Evolutionary conservation across 2,797 vertebrate genomes (phyloP).

Genomic region (Ispidina lecontei): DNA sequence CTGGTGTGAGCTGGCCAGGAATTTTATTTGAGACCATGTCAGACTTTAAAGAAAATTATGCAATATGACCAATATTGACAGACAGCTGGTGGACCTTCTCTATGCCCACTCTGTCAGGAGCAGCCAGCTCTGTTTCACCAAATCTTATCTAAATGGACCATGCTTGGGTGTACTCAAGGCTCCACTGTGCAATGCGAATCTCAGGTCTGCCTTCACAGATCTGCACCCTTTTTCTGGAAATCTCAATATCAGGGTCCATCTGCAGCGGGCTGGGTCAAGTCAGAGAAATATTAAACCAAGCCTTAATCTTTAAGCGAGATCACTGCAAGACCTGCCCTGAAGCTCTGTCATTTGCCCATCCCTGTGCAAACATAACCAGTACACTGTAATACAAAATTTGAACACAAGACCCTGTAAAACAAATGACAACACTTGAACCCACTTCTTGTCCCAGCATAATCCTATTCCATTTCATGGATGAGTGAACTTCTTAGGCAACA

Average conservation of each 20-base stretch:
- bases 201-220: accelerated
- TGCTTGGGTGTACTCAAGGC: neutral
- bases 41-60: neutral
- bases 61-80: neutral
- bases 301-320: neutral
- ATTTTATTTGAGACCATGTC: neutral
- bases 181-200: accelerated
- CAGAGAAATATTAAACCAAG: neutral
- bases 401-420: neutral
- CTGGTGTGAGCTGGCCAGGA: neutral
- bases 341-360: neutral
- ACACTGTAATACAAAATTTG: neutral
- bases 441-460: neutral
- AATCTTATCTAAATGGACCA: neutral
- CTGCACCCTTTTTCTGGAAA: neutral
- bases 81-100: neutral
- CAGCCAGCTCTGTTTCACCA: neutral
- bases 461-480: neutral
- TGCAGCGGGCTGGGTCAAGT: neutral
- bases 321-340: neutral
- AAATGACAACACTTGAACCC: neutral
- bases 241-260: neutral
- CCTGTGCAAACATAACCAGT: neutral
- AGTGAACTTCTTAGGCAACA: neutral
- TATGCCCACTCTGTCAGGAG: neutral